Percentiles rank a stretch among this genome's conserved stretches.
phyloP scores from a whole-genome alignment of 2,113 vertebrate species.

The Cyphotilapia sp. region DNA sequence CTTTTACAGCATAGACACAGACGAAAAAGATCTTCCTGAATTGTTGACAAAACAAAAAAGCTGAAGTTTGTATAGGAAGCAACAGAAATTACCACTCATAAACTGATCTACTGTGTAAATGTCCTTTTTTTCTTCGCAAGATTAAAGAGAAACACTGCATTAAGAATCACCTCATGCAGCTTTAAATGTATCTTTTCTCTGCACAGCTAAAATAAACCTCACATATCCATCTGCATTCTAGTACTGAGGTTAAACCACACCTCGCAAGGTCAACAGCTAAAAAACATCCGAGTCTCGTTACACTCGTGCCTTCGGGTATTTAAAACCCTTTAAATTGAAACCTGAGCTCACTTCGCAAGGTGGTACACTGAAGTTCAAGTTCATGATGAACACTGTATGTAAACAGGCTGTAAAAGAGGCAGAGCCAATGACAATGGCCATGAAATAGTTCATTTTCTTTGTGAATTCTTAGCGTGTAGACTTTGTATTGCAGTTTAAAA shows the following conservation, averaged over 20 bases:
- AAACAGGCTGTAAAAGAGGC: background rate
- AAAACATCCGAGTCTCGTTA: constrained; percentile 43
- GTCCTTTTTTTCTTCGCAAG: background rate
- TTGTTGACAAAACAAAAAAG: background rate
- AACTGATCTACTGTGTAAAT: background rate
- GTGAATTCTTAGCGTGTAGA: background rate
- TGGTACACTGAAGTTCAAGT: constrained; percentile 25
- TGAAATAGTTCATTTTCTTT: background rate
- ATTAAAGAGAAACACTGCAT: background rate
- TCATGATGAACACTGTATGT: background rate
- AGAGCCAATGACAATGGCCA: background rate
- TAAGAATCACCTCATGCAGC: background rate
- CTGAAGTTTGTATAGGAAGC: background rate
- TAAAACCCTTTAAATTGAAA: constrained; percentile 29
- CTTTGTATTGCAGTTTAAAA: constrained; percentile 6
- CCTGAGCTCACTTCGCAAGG: constrained; percentile 6
- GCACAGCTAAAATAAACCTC: background rate
- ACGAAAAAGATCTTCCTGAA: background rate
- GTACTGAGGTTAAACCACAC: constrained; percentile 51
- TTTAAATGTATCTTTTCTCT: background rate
- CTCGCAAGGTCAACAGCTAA: constrained; percentile 38
- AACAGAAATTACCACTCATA: background rate
- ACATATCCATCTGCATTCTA: constrained; percentile 1
- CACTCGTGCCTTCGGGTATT: constrained; percentile 18
- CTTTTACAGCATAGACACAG: background rate